Conservation (phyloP, 2,888 invertebrate genomes). For the Napeogenes inachia region DNA sequence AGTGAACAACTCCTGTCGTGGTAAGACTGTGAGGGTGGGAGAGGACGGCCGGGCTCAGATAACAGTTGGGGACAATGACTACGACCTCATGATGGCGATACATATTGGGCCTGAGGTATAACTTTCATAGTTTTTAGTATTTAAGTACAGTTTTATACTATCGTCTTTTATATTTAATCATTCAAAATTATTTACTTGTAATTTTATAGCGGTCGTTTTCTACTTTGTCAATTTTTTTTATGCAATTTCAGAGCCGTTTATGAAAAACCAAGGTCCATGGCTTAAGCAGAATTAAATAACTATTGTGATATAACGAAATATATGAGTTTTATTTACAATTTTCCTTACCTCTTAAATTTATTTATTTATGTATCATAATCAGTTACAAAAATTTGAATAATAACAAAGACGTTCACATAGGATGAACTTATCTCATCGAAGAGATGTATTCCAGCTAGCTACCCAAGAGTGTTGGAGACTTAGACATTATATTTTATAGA, state of each 20-base stretch:
- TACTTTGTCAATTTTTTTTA: conserved; percentile 18
- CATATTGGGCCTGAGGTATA: conserved; percentile 72
- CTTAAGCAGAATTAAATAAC: conserved; percentile 5
- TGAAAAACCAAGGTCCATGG: conserved; percentile 21
- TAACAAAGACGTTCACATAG: too few species aligned
- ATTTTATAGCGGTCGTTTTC: neutral
- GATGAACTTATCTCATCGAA: too few species aligned
- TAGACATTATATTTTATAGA: too few species aligned
- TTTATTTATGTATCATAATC: too few species aligned
- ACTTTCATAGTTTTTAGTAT: neutral
- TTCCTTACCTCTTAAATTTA: too few species aligned
- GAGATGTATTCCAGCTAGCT: too few species aligned
- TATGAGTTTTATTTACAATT: too few species aligned
- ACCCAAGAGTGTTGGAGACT: too few species aligned
- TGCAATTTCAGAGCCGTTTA: conserved; percentile 42
- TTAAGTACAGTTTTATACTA: too few species aligned
- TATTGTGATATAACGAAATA: too few species aligned
- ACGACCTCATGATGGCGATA: conserved; percentile 81
- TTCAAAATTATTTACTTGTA: neutral
- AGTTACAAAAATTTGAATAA: too few species aligned
- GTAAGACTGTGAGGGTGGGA: conserved; percentile 79
- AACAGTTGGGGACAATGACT: conserved; percentile 66
- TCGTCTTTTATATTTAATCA: neutral
- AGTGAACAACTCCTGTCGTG: conserved; percentile 76
- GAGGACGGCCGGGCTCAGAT: conserved; percentile 76